A percentile compares a stretch with the other conserved stretches of the same genome.
Conservation (phyloP, 2,888 invertebrate species). For the Melieria crassipennis region DNA sequence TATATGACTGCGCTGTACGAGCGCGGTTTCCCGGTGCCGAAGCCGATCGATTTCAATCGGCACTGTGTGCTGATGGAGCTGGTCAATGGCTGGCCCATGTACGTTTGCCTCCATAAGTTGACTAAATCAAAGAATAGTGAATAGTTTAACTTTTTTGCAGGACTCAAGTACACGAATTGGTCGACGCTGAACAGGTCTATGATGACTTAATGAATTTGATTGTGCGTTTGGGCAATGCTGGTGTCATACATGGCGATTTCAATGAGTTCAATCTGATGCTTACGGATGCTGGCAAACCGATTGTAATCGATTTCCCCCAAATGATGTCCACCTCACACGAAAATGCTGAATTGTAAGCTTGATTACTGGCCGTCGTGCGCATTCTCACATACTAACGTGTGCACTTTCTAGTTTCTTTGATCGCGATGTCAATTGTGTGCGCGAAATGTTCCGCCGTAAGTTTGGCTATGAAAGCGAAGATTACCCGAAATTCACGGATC, state of each 20-base stretch:
- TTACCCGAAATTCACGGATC: conserved; percentile 80
- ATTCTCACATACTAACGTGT: not conserved
- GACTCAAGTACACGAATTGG: conserved; percentile 73
- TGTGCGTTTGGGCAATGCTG: conserved; percentile 88
- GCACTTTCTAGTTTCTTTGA: conserved; percentile 80
- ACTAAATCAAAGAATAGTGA: not conserved
- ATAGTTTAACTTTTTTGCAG: conserved; percentile 55
- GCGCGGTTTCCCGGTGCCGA: conserved; percentile 92
- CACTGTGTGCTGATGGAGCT: conserved; percentile 98
- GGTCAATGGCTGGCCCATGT: conserved; percentile 83
- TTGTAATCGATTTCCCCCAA: conserved; percentile 98
- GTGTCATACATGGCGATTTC: conserved; percentile 98
- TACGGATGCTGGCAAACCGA: conserved; percentile 78
- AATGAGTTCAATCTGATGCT: conserved; percentile 99
- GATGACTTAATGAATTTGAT: conserved; percentile 95
- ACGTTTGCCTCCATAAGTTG: conserved; percentile 57
- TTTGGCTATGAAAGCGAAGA: conserved; percentile 89
- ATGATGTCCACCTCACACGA: conserved; percentile 95
- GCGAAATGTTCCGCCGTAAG: conserved; percentile 88
- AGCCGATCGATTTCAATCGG: conserved; percentile 92
- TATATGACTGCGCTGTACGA: conserved; percentile 95
- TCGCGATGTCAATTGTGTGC: conserved; percentile 92
- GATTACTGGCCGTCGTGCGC: conserved; percentile 4
- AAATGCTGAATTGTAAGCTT: conserved; percentile 85
- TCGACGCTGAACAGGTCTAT: conserved; percentile 81